A percentile compares a stretch with the other conserved stretches of the same genome.
Conservation (phyloP, 2,113 vertebrate genomes). For the Periophthalmodon schlosseri region DNA sequence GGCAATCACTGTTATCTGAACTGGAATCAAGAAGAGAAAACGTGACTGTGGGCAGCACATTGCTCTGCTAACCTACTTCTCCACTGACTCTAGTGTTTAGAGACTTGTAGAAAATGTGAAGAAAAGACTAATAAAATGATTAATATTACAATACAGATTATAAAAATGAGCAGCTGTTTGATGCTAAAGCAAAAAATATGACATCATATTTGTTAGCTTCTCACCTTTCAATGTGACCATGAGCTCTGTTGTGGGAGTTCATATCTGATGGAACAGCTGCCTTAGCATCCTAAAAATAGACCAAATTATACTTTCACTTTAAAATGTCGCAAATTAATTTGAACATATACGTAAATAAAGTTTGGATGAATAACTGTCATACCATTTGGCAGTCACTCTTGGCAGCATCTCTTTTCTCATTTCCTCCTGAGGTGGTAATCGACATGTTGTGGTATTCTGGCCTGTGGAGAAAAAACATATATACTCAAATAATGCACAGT, state of each 20-base stretch:
- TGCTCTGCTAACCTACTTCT: slow-evolving; percentile 62
- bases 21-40: slow-evolving; percentile 51
- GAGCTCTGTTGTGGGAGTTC: slow-evolving; percentile 18
- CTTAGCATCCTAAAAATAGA: slow-evolving; percentile 40
- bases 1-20: slow-evolving; percentile 53
- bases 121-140: neutral
- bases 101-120: neutral
- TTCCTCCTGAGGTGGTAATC: neutral
- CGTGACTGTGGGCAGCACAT: slow-evolving; percentile 46
- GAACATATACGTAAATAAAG: neutral
- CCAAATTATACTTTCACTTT: neutral
- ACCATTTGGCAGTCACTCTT: slow-evolving; percentile 23
- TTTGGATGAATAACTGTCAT: slow-evolving; percentile 2
- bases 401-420: neutral
- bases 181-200: neutral
- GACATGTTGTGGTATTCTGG: neutral
- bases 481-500: neutral
- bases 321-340: neutral
- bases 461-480: slow-evolving; percentile 35
- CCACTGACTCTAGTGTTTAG: neutral
- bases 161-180: neutral
- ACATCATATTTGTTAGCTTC: slow-evolving; percentile 10
- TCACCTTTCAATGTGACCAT: slow-evolving; percentile 50
- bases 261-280: slow-evolving; percentile 18
- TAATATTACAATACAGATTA: too few relatives aligned